Evolutionary conservation across 2,797 vertebrate species (phyloP).

Genomic region (Merluccius polli): DNA sequence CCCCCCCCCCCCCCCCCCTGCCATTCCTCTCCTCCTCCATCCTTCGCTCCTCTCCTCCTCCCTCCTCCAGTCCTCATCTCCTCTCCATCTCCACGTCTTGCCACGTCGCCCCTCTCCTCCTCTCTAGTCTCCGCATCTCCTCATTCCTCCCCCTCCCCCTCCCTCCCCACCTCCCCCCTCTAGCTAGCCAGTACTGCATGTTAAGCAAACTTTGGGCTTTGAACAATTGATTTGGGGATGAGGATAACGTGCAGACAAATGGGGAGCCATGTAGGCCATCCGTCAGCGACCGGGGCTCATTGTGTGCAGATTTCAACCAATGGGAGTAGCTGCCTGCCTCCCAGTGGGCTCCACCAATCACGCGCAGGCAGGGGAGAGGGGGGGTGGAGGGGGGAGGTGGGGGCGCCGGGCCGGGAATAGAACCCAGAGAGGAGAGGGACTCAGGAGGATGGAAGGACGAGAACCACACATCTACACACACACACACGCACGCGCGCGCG

Average conservation of each 20-base stretch:
- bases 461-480: conserved; percentile 31
- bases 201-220: conserved; percentile 75
- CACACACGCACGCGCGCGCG: too few relatives aligned
- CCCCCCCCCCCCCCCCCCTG: conserved; percentile 4
- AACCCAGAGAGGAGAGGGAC: conserved; percentile 51
- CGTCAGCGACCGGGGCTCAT: conserved; percentile 70
- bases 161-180: too few relatives aligned
- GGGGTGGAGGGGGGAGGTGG: conserved; percentile 51
- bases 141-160: too few relatives aligned
- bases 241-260: conserved; percentile 80
- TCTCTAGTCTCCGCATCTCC: background rate
- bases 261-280: conserved; percentile 74
- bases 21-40: too few relatives aligned
- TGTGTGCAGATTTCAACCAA: conserved; percentile 81
- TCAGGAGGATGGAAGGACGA: conserved; percentile 53
- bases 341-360: conserved; percentile 77
- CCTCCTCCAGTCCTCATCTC: too few relatives aligned
- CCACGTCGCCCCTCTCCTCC: conserved; percentile 3
- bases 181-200: conserved; percentile 58
- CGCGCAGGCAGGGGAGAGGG: conserved; percentile 61
- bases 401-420: conserved; percentile 47
- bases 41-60: too few relatives aligned
- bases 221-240: conserved; percentile 77
- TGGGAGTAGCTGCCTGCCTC: conserved; percentile 68
- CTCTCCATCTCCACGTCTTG: too few relatives aligned